Conservation (phyloP, 2,888 invertebrate species). For the Lymantria dispar region DNA sequence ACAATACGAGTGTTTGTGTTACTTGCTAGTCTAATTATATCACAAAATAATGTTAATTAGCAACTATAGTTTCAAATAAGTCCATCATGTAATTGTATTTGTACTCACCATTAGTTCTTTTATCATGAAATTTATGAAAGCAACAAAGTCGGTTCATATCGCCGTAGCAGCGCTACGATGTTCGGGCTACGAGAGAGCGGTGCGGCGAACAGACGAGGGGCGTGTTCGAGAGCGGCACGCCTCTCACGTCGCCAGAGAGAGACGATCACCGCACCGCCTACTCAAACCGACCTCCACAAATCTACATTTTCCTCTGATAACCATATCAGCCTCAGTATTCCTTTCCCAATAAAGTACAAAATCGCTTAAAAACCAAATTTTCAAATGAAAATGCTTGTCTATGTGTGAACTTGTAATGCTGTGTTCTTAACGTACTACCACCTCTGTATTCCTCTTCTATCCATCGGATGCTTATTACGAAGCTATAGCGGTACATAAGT, state of each 20-base stretch:
- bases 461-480: conserved; percentile 56
- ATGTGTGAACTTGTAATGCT: conserved; percentile 32
- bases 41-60: not conserved
- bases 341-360: conserved; percentile 40
- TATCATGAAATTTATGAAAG: conserved; percentile 24
- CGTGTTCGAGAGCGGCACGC: conserved; percentile 66
- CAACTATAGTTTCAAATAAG: not conserved
- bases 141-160: conserved; percentile 24
- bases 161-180: conserved; percentile 38
- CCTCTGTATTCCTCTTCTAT: conserved; percentile 49
- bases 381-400: conserved; percentile 8
- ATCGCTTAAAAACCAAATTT: conserved; percentile 21
- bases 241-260: conserved; percentile 53
- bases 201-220: conserved; percentile 44
- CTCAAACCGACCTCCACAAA: conserved; percentile 44
- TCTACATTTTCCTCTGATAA: conserved; percentile 38
- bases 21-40: too few relatives aligned
- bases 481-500: conserved; percentile 59
- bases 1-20: too few relatives aligned
- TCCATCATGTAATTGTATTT: not conserved
- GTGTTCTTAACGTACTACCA: conserved; percentile 45
- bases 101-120: not conserved
- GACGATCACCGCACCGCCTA: conserved; percentile 65
- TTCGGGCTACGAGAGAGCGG: conserved; percentile 36
- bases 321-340: conserved; percentile 21